Base-by-base conservation (phyloP, 1,140 invertebrate genomes). In the Lethocerus indicus region DNA sequence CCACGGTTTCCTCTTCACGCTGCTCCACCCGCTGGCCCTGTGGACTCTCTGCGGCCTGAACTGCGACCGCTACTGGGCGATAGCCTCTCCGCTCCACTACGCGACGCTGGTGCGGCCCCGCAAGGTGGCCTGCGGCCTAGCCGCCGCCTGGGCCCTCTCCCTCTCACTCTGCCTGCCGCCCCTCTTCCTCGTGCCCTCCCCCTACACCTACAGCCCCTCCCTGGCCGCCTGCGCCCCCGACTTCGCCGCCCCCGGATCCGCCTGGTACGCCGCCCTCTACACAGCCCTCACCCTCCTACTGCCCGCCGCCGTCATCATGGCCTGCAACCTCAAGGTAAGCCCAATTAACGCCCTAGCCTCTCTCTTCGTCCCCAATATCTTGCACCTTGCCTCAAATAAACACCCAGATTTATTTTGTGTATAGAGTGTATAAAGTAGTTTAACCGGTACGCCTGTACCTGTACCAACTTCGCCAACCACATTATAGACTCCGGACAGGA, bases 31-130 rank as follows among this genome's bases (percentile, higher is more conserved):
- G 0, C 67, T 84, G 25, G 74, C 78, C 14, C 66, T 85, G 26
- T 87, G 82, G 82, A 85, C 81, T 1, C 73, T 87, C 2, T 81
- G 81, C 48, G 82, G 81, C 21, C 65, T 86, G 32, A 83, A 84
- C 59, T 82, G 79, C 54, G 82, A 85, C 64, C 71, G 81, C 50
- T 85, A 81, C 56, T 18, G 27, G 9, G 49, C 39, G 9, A 85
- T 87, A 37, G 75, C 80, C 1, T 73, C 80, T 1, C 83, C 83
- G 2, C 60, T 87, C 32, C 81, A 84, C 61, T 86, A 84, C 61
- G 72, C 74, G 7, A 72, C 78, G 26, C 67, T 83, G 40, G 78
- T 85, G 1, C 82, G 74, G 41, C 74, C 76, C 0, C 70, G 70
- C 51, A 75, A 74, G 64, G 76, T 72, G 14, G 61, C 61, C 18